Evolutionary conservation across 2,888 invertebrate species (phyloP).

Genomic region (Marronus borbonicus): DNA sequence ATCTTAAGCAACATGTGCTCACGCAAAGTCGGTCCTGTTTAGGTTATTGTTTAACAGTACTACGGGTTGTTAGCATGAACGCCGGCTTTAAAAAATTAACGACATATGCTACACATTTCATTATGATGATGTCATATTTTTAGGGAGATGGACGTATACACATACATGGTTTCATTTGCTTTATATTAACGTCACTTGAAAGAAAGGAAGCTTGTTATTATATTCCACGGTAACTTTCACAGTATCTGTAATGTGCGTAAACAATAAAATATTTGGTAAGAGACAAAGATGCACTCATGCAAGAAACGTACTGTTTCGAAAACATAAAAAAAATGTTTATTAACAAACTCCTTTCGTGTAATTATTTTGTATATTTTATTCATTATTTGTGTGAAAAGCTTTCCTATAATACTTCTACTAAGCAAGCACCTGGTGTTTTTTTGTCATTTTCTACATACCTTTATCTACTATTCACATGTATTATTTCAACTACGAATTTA

Average conservation of each 20-base stretch:
- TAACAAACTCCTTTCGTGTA: too few relatives aligned
- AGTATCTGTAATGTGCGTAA: neutral
- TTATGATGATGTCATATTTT: slow-evolving; percentile 35
- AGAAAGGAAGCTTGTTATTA: slow-evolving; percentile 25
- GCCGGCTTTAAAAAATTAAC: slow-evolving; percentile 28
- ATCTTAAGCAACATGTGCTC: too few relatives aligned
- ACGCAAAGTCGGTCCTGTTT: slow-evolving; percentile 7
- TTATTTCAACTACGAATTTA: too few relatives aligned
- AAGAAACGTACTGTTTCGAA: neutral
- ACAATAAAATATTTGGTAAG: neutral
- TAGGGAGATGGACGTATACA: slow-evolving; percentile 7
- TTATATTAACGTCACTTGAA: slow-evolving; percentile 2
- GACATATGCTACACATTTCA: slow-evolving; percentile 43
- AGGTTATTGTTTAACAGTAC: slow-evolving; percentile 7
- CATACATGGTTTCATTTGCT: slow-evolving; percentile 28
- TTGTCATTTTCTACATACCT: too few relatives aligned
- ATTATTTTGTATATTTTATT: too few relatives aligned
- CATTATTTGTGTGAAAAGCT: too few relatives aligned
- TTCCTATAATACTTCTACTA: too few relatives aligned
- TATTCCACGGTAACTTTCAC: neutral
- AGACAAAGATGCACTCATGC: neutral
- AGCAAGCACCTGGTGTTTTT: too few relatives aligned
- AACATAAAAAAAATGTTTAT: too few relatives aligned
- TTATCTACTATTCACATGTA: too few relatives aligned
- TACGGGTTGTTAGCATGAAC: slow-evolving; percentile 11